Percentiles rank a stretch among this genome's conserved stretches.
Conservation (phyloP, 2,888 invertebrate genomes). For the Lacanobia oleracea region DNA sequence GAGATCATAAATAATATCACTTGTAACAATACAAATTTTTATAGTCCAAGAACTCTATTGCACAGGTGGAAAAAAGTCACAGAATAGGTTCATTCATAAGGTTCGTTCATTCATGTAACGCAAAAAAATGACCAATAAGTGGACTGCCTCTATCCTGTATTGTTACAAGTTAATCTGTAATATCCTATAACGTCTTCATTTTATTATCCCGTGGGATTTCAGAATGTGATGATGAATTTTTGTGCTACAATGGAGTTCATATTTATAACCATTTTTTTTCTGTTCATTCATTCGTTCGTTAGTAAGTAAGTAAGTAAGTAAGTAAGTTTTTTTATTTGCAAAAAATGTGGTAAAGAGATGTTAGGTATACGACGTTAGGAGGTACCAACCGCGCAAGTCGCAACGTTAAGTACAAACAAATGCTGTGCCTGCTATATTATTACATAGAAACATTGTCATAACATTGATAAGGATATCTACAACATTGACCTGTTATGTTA, state of each 20-base stretch:
- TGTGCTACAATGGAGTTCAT: conserved; percentile 38
- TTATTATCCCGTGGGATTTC: conserved; percentile 84
- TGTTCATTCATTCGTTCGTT: conserved; percentile 25
- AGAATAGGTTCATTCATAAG: conserved; percentile 77
- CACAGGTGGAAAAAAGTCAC: conserved; percentile 81
- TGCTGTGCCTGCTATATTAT: too few species aligned
- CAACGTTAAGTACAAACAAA: too few species aligned
- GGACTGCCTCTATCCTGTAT: conserved; percentile 68
- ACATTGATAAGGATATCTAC: background rate
- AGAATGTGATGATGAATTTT: conserved; percentile 65
- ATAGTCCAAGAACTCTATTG: conserved; percentile 78
- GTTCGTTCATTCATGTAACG: conserved; percentile 80
- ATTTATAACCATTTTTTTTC: conserved; percentile 43
- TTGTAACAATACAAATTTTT: conserved; percentile 88
- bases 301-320: too few species aligned
- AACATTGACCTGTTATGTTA: background rate
- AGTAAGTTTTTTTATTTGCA: too few species aligned
- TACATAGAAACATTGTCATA: background rate
- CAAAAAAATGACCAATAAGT: conserved; percentile 75
- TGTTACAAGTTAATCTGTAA: conserved; percentile 82
- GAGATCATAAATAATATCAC: conserved; percentile 85
- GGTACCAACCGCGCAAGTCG: conserved; percentile 49
- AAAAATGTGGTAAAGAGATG: too few species aligned
- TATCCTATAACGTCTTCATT: conserved; percentile 86
- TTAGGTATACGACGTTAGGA: too few species aligned